Conservation (phyloP, 2,888 invertebrate genomes). For the Eilema depressum region DNA sequence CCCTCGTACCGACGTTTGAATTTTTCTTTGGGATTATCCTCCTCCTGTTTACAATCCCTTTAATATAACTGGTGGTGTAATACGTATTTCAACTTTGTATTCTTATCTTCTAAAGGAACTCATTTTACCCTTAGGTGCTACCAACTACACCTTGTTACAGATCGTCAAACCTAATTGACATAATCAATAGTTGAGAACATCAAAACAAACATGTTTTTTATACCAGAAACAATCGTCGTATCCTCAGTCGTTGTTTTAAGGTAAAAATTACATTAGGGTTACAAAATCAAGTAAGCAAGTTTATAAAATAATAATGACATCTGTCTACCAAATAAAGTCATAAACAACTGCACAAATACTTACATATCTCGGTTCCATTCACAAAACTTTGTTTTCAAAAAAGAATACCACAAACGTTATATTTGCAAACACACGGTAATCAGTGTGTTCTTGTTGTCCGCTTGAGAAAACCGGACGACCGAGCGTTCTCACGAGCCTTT, state of each 20-base stretch:
- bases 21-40: too few relatives aligned
- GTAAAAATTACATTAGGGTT: neutral
- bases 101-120: too few relatives aligned
- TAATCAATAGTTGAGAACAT: neutral
- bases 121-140: too few relatives aligned
- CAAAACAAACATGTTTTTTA: too few relatives aligned
- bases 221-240: neutral
- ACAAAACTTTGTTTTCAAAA: constrained; percentile 52
- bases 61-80: too few relatives aligned
- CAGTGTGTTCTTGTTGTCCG: constrained; percentile 62
- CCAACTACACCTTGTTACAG: neutral
- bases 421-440: constrained; percentile 76
- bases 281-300: neutral
- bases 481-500: constrained; percentile 72
- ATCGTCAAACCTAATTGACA: neutral
- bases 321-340: constrained; percentile 17
- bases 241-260: neutral
- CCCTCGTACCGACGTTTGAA: too few relatives aligned
- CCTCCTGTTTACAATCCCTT: too few relatives aligned
- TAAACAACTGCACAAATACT: constrained; percentile 9
- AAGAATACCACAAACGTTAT: constrained; percentile 61
- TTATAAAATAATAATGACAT: neutral
- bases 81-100: too few relatives aligned
- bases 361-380: constrained; percentile 34
- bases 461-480: constrained; percentile 72